Conservation (phyloP, 1,140 invertebrate species). For the Heliothis virescens region DNA sequence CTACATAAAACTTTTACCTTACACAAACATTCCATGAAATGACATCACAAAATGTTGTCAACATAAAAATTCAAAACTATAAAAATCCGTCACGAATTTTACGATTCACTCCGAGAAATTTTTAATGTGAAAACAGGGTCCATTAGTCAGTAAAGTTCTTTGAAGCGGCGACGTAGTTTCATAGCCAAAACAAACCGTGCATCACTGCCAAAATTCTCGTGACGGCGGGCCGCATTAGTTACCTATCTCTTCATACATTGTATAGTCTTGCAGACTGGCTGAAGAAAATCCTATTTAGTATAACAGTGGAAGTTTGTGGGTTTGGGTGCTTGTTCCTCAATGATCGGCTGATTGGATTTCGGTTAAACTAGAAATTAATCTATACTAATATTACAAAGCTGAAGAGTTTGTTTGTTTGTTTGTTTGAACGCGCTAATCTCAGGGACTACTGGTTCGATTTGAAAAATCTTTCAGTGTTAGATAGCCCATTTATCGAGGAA, state of each 20-base stretch:
- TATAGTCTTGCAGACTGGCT: slow-evolving; percentile 28
- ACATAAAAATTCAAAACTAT: slow-evolving; percentile 43
- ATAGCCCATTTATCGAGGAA: no score
- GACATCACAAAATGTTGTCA: slow-evolving; percentile 30
- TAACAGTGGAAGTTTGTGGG: no score
- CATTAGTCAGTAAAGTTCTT: slow-evolving; percentile 57
- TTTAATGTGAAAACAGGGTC: slow-evolving; percentile 49
- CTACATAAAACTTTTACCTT: slow-evolving; percentile 22
- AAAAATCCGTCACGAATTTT: slow-evolving; percentile 41
- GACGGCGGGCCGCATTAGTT: slow-evolving; percentile 53
- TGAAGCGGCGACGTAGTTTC: slow-evolving; percentile 56
- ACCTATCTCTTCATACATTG: slow-evolving; percentile 39
- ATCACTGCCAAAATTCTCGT: slow-evolving; percentile 72
- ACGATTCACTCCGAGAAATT: slow-evolving; percentile 41
- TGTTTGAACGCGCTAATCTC: no score
- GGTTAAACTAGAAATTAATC: no score
- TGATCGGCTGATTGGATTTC: no score
- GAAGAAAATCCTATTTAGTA: neutral
- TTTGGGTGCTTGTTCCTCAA: no score
- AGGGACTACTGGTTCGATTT: no score
- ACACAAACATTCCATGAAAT: slow-evolving; percentile 14
- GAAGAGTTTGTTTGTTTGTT: no score
- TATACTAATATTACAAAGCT: no score
- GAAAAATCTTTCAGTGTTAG: no score
- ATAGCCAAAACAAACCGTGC: slow-evolving; percentile 79